Evolutionary conservation across 2,888 invertebrate genomes (phyloP), one percentile per base, ranked within the genome.

Genomic region (Drosophila hamatofila): DNA sequence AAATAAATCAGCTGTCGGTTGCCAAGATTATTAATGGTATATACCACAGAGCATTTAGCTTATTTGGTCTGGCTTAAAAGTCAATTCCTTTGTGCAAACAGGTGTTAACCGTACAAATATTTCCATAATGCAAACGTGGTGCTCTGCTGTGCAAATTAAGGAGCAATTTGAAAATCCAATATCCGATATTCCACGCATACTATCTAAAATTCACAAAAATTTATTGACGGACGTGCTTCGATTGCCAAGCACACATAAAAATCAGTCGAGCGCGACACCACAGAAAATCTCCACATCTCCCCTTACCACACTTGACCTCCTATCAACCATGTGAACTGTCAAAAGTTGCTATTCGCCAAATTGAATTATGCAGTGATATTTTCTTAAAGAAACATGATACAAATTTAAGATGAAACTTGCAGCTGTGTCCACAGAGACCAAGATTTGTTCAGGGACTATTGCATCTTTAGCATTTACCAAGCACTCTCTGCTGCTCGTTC

Each of bases 191-290:
- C 56, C 63, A 27, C 25, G 23, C 57, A 16, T 16, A 46, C 25
- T 41, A 42, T 46, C 52, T 41, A 46, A 46, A 25, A 30, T 30
- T 37, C 48, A 59, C 56, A 58, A 59, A 65, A 77, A 87, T 87
- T 89, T 90, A 87, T 89, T 65, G 75, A 51, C 72, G 65, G 73
- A 84, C 86, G 90, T 87, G 86, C 89, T 49, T 57, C 54, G 83
- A 64, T 72, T 81, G 65, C 68, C 72, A 74, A 77, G 46, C 51
- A 30, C 14, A 33, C 60, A 76, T 85, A 67, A 88, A 80, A 86
- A 72, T 85, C 86, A 75, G 56, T 76, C 69, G 70, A 65, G 59
- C 72, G 74, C 64, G 72, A 77, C 67, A 67, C 16, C 57, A 46
- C 48, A 23, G 65, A 18, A 27, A n/a, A 5, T 12, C 25, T 23